phyloP scores from a whole-genome alignment of 2,888 invertebrate species.

The Melanophora roralis region DNA sequence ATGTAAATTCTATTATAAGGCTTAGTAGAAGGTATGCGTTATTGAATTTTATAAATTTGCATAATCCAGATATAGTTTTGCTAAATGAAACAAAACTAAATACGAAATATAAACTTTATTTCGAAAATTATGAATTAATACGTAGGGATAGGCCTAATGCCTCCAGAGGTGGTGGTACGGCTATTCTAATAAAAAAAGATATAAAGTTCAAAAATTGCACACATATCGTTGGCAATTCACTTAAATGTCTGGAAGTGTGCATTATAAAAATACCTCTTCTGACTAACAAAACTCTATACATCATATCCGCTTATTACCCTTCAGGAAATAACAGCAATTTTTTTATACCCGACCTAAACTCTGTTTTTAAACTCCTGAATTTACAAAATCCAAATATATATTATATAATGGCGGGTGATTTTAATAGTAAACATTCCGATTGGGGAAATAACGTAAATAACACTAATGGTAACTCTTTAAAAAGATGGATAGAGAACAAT shows the following conservation, averaged over 20 bases:
- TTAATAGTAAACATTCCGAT: conserved; percentile 20
- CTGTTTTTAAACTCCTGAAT: conserved; percentile 17
- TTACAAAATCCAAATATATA: conserved; percentile 30
- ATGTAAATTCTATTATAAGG: conserved; percentile 43
- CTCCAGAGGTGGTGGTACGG: not conserved
- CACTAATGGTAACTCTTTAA: conserved; percentile 14
- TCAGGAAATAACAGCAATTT: conserved; percentile 22
- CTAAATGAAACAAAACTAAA: conserved; percentile 19
- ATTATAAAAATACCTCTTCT: conserved; percentile 4
- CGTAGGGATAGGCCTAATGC: not conserved
- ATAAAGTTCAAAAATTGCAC: not conserved
- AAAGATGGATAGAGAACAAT: conserved; percentile 8
- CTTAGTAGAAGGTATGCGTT: conserved; percentile 30
- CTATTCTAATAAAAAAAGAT: conserved; percentile 1
- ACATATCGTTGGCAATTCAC: not conserved
- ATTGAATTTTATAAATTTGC: conserved; percentile 20
- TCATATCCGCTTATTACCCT: conserved; percentile 14
- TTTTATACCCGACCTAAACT: conserved; percentile 12
- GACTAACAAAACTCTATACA: not conserved
- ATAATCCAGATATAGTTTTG: conserved; percentile 30
- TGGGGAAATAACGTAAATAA: conserved; percentile 31
- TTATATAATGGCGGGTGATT: conserved; percentile 21
- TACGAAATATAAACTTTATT: not conserved
- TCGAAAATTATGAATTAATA: not conserved
- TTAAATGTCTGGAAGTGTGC: not conserved